Conservation (phyloP, 2,888 invertebrate species). For the Micoletzkya japonica region DNA sequence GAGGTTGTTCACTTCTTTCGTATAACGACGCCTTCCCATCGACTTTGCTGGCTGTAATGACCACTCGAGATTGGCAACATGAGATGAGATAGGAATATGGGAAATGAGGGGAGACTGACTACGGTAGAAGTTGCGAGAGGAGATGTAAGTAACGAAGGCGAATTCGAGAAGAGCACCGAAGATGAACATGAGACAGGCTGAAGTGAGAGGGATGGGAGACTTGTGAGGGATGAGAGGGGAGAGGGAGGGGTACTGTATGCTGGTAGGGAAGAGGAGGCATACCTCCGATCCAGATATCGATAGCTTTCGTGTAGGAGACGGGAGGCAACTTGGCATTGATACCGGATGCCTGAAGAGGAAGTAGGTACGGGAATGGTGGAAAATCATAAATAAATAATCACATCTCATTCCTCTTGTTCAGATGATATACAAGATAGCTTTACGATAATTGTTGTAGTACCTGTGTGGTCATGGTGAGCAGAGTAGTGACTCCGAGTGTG, state of each 20-base stretch:
- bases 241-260: neutral
- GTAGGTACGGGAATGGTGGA: neutral
- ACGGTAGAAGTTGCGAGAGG: conserved; percentile 37
- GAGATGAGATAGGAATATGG: neutral
- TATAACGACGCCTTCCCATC: conserved; percentile 19
- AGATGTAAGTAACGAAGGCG: conserved; percentile 87
- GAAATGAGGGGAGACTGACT: neutral
- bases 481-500: conserved; percentile 84
- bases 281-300: conserved; percentile 60
- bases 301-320: conserved; percentile 86
- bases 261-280: neutral
- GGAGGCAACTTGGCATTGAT: conserved; percentile 61
- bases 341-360: conserved; percentile 46
- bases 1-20: conserved; percentile 11
- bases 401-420: no score
- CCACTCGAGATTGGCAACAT: neutral
- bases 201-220: neutral
- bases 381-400: neutral
- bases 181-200: conserved; percentile 87
- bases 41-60: conserved; percentile 13
- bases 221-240: conserved; percentile 13
- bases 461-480: conserved; percentile 87
- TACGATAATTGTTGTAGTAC: conserved; percentile 25
- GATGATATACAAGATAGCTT: neutral
- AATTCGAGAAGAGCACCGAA: conserved; percentile 93